Evolutionary conservation across 2,797 vertebrate species (phyloP).

Genomic region (Coendou prehensilis): DNA sequence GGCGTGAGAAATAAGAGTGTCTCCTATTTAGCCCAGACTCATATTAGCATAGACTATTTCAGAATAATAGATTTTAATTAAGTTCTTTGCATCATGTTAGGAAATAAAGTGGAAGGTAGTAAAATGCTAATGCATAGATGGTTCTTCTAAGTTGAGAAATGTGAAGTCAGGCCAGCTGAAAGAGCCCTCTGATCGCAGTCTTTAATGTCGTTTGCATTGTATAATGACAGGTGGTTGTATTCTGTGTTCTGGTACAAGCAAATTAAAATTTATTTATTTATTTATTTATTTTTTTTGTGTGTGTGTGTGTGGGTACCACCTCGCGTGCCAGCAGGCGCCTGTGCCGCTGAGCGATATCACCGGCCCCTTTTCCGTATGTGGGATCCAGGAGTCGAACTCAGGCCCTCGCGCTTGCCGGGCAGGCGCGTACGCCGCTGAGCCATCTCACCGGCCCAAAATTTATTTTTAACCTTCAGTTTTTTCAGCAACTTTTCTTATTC

Average conservation of each 20-base stretch:
- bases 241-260: conserved; percentile 57
- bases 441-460: too few relatives aligned
- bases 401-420: too few relatives aligned
- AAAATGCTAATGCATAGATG: conserved; percentile 44
- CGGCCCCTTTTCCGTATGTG: too few relatives aligned
- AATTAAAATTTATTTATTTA: conserved; percentile 48
- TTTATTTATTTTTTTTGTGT: too few relatives aligned
- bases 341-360: too few relatives aligned
- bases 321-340: too few relatives aligned
- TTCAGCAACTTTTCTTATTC: conserved; percentile 47
- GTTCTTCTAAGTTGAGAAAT: conserved; percentile 53
- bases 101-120: conserved; percentile 60
- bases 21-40: conserved; percentile 40
- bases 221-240: background rate
- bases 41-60: conserved; percentile 55
- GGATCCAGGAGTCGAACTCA: too few relatives aligned
- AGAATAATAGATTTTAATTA: conserved; percentile 70
- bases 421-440: too few relatives aligned
- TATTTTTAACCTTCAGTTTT: conserved; percentile 63
- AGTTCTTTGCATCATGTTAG: conserved; percentile 53
- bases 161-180: conserved; percentile 51
- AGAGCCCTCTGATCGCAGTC: conserved; percentile 33
- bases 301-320: too few relatives aligned
- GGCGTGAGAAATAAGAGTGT: conserved; percentile 60
- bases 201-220: conserved; percentile 58